Evolutionary conservation across 1,140 invertebrate genomes (phyloP), one percentile per base, ranked within the genome.

Genomic region (Bombus consobrinus): DNA sequence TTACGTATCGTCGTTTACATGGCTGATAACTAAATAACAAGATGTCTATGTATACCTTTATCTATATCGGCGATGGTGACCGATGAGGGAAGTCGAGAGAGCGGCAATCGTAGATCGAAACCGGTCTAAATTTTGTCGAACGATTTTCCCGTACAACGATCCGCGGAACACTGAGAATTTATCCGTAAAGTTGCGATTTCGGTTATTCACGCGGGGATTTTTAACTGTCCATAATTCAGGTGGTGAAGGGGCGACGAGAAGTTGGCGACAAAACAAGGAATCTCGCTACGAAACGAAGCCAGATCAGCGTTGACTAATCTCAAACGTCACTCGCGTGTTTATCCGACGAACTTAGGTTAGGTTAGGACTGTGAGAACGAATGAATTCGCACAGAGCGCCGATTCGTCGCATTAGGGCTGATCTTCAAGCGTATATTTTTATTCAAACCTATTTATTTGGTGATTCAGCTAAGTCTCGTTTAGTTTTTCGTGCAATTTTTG

Each of bases 191-290:
- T 32, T 22, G 2, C 22, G 3, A 28, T 34, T 37, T 39, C n/a
- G 41, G 72, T 12, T 43, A 5, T 66, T 62, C 10, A 85, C 80
- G 18, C 41, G 0, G 18, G 0, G 12, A 59, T 66, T 89, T 89
- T 88, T 74, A 62, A 81, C 12, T n/a, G 39, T 47, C 6, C 37
- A 39, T 66, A 69, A 10, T 81, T 43, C 12, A 5, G 53, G 69
- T 57, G 64, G 68, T n/a, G 18, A 25, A 76, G 6, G 34, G 10
- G 47, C 18, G n/a, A 4, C 34, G 53, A 53, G 32, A 18, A 76
- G 34, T 43, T 57, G 28, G 41, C 71, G 72, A 59, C 57, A 57
- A 87, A 88, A 88, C 66, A 84, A 57, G 68, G 59, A 81, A 64
- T 72, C 41, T 69, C 13, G 37, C 37, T 53, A 22, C 22, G 34